Conservation (phyloP, 2,888 invertebrate species). For the Lasiommata megera region DNA sequence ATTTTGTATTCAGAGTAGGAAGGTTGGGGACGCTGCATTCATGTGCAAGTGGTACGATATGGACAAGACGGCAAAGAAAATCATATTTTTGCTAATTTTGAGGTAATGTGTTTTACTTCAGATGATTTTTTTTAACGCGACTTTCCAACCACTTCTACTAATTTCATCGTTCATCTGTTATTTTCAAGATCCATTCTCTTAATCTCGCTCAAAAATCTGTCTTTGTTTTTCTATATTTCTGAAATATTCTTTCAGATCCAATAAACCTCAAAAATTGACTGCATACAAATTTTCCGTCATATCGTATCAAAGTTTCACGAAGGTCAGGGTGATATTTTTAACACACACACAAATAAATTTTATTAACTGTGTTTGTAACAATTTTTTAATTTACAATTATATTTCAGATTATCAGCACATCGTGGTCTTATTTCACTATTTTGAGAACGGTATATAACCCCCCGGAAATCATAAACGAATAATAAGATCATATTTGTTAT, state of each 20-base stretch:
- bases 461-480: constrained; percentile 19
- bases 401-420: constrained; percentile 70
- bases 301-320: constrained; percentile 61
- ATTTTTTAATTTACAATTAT: too few relatives aligned
- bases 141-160: too few relatives aligned
- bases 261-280: constrained; percentile 55
- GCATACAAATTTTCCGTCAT: constrained; percentile 69
- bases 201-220: too few relatives aligned
- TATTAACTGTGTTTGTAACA: too few relatives aligned
- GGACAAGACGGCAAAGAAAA: constrained; percentile 54
- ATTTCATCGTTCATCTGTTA: too few relatives aligned
- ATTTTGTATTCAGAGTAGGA: constrained; percentile 48
- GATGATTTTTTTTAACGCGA: too few relatives aligned
- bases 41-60: constrained; percentile 58
- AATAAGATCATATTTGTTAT: too few relatives aligned
- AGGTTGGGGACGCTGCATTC: constrained; percentile 55
- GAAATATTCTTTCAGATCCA: constrained; percentile 49
- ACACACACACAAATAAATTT: background rate
- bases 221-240: too few relatives aligned
- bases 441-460: constrained; percentile 59
- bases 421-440: constrained; percentile 73
- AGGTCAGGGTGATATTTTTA: constrained; percentile 42
- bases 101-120: too few relatives aligned
- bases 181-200: too few relatives aligned
- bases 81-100: constrained; percentile 51